Percentiles rank a stretch among this genome's conserved stretches.
These are phyloP conservation scores for Antheraea yamamai DNA, from an alignment of 2,888 invertebrate species.

Conservation along the genomic window DNA sequence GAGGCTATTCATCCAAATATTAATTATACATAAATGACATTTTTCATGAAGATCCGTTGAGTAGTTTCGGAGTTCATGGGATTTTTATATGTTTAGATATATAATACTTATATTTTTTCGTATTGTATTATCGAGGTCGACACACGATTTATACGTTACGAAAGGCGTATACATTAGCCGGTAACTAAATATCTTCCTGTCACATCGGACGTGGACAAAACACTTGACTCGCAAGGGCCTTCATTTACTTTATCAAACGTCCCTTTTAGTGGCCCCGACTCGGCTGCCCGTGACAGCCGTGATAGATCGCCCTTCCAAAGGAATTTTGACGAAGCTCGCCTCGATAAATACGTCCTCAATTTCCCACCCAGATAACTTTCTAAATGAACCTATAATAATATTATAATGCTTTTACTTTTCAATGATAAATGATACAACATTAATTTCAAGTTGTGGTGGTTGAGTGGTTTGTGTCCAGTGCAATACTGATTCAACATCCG, in stretches of 20 bases:
- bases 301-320: conserved; percentile 30
- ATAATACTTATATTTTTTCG: not conserved
- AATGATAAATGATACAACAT: not conserved
- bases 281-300: conserved; percentile 26
- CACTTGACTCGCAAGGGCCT: conserved; percentile 1
- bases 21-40: no score
- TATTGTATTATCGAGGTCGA: not conserved
- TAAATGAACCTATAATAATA: not conserved
- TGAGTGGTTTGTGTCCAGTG: no score
- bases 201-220: not conserved
- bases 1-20: no score
- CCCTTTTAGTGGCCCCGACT: conserved; percentile 10
- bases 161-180: not conserved
- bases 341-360: conserved; percentile 18
- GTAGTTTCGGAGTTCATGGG: no score
- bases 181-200: conserved; percentile 5
- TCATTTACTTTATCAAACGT: conserved; percentile 6
- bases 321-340: conserved; percentile 18
- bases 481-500: no score
- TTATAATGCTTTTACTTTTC: not conserved
- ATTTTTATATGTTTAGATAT: not conserved
- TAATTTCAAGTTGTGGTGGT: no score
- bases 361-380: conserved; percentile 17
- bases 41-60: no score
- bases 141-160: not conserved